Conservation (phyloP, 2,113 vertebrate genomes). For the Trachemys scripta region DNA sequence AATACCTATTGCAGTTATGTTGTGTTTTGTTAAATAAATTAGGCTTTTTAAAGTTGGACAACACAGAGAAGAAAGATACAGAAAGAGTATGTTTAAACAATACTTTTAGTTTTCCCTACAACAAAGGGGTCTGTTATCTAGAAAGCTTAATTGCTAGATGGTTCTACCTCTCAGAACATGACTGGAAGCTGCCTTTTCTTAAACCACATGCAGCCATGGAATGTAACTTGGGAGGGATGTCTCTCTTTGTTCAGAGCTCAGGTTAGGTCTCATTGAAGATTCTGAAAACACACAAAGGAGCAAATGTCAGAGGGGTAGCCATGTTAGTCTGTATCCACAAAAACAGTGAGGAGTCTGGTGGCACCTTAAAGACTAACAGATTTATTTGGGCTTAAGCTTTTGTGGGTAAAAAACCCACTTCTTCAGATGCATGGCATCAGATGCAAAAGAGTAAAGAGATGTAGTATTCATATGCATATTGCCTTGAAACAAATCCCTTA, state of each 20-base stretch:
- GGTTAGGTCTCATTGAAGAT: neutral
- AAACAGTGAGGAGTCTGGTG: too few species aligned
- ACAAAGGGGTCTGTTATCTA: neutral
- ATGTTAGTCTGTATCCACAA: too few species aligned
- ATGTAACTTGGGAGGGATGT: neutral
- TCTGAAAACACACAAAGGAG: neutral
- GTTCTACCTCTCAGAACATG: neutral
- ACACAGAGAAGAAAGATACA: neutral
- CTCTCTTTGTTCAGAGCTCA: neutral
- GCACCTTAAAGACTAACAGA: too few species aligned
- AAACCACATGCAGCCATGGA: neutral
- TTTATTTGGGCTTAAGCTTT: too few species aligned
- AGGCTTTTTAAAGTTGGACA: neutral
- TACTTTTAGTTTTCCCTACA: neutral
- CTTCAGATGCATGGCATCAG: too few species aligned
- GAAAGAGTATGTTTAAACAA: neutral
- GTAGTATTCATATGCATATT: neutral
- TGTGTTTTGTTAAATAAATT: neutral
- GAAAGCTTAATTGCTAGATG: neutral
- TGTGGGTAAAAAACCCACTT: too few species aligned
- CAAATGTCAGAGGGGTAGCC: neutral
- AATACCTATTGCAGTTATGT: neutral
- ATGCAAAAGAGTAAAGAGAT: too few species aligned
- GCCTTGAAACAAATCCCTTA: neutral
- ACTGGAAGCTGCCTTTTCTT: neutral